phyloP scores from a whole-genome alignment of 2,797 vertebrate genomes.

The Cirrhinus mrigala region DNA sequence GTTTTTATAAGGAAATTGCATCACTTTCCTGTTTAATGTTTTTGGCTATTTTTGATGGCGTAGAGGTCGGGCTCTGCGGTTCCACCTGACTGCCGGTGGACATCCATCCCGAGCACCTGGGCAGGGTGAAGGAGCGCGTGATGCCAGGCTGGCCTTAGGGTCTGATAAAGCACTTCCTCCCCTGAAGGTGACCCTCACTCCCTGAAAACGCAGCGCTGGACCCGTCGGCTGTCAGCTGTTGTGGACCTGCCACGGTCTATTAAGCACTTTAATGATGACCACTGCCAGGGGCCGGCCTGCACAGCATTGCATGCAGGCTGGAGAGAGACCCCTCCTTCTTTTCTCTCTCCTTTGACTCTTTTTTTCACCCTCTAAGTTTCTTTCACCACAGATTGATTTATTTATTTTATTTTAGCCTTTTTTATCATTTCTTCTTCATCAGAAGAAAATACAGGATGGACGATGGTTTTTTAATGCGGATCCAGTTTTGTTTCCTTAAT shows the following conservation, averaged over 20 bases:
- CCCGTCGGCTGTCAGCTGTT: conserved; percentile 68
- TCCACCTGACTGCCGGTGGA: conserved; percentile 72
- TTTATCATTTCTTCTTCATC: neutral
- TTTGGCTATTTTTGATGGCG: conserved; percentile 54
- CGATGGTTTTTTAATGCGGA: neutral
- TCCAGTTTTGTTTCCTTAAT: neutral
- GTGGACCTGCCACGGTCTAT: conserved; percentile 76
- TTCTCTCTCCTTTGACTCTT: conserved; percentile 47
- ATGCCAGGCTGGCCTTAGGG: conserved; percentile 64
- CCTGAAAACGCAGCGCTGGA: conserved; percentile 63
- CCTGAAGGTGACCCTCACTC: conserved; percentile 79
- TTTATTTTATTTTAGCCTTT: conserved; percentile 4
- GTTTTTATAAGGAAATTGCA: conserved; percentile 30
- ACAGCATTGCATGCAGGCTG: conserved; percentile 37
- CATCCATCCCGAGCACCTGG: conserved; percentile 68
- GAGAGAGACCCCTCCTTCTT: conserved; percentile 35
- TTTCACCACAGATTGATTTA: neutral
- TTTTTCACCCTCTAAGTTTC: neutral
- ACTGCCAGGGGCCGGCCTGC: conserved; percentile 55
- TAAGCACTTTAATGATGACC: conserved; percentile 81
- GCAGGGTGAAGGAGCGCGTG: conserved; percentile 61
- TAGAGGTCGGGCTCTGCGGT: conserved; percentile 63
- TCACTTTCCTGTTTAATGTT: conserved; percentile 45
- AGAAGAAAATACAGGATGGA: neutral
- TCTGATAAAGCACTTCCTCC: conserved; percentile 72